These are phyloP conservation scores for Drosophila mojavensis DNA, from an alignment of 1,140 invertebrate species.

Conservation along the genomic window DNA sequence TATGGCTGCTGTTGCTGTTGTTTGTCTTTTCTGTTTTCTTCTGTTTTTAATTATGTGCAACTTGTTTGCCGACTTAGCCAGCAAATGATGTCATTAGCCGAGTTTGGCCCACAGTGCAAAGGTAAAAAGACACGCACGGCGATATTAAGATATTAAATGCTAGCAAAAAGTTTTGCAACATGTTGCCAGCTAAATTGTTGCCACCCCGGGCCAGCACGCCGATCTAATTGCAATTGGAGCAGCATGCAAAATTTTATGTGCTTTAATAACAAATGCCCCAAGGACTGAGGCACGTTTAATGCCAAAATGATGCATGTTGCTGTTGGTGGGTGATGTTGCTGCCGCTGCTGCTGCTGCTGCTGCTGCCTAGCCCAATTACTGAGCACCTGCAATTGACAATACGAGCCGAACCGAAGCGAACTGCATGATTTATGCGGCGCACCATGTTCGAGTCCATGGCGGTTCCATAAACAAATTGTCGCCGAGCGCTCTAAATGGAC, in stretches of 20 bases:
- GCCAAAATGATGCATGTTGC: slow-evolving; percentile 25
- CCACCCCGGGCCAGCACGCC: slow-evolving; percentile 64
- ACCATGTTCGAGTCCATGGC: slow-evolving; percentile 75
- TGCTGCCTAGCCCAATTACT: slow-evolving; percentile 62
- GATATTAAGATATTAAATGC: slow-evolving; percentile 76
- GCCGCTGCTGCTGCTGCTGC: slow-evolving; percentile 11
- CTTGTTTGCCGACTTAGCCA: slow-evolving; percentile 42
- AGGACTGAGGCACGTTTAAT: slow-evolving; percentile 32
- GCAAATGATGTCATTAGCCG: slow-evolving; percentile 75
- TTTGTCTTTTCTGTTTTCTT: slow-evolving; percentile 13
- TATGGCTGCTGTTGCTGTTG: slow-evolving; percentile 21
- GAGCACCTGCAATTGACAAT: slow-evolving; percentile 72
- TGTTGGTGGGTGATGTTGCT: slow-evolving; percentile 8
- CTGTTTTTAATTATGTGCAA: slow-evolving; percentile 46
- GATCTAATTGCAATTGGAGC: slow-evolving; percentile 76
- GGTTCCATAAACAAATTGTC: slow-evolving; percentile 82
- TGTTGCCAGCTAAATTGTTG: slow-evolving; percentile 28
- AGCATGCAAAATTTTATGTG: slow-evolving; percentile 36
- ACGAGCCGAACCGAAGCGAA: slow-evolving; percentile 36
- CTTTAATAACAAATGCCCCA: slow-evolving; percentile 34
- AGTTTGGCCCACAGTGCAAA: slow-evolving; percentile 37
- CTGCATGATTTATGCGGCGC: slow-evolving; percentile 74
- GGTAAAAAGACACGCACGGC: slow-evolving; percentile 56
- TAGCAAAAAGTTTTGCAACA: slow-evolving; percentile 55
- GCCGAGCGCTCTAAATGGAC: slow-evolving; percentile 75